Conservation (phyloP, 2,888 invertebrate genomes). For the Gymnoscelis rufifasciata region DNA sequence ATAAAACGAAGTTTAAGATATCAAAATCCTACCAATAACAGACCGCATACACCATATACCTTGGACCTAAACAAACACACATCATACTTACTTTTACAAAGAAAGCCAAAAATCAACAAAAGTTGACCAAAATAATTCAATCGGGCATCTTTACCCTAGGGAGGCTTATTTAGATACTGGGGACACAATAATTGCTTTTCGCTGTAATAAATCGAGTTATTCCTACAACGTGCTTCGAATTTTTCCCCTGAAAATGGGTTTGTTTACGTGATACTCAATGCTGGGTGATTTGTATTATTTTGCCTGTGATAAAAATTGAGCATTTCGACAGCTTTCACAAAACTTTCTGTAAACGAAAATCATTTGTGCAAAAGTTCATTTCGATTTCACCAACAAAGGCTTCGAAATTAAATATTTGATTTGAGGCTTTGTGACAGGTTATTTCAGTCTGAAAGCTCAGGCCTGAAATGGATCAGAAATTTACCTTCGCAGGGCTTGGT, state of each 20-base stretch:
- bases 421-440: slow-evolving; percentile 6
- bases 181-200: slow-evolving; percentile 49
- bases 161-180: slow-evolving; percentile 40
- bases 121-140: slow-evolving; percentile 41
- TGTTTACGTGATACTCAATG: slow-evolving; percentile 12
- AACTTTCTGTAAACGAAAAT: neutral
- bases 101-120: neutral
- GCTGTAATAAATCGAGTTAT: slow-evolving; percentile 49
- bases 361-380: neutral
- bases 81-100: neutral
- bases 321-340: neutral
- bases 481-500: no score
- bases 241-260: slow-evolving; percentile 22
- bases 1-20: no score
- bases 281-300: neutral
- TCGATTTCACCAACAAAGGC: neutral
- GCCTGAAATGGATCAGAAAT: neutral
- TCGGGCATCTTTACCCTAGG: slow-evolving; percentile 30
- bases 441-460: slow-evolving; percentile 20
- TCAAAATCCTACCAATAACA: no score
- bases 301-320: neutral
- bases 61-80: no score
- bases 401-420: neutral
- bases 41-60: no score
- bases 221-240: slow-evolving; percentile 41